Evolutionary conservation across 2,797 vertebrate genomes (phyloP).

Genomic region (Gouania willdenowi): DNA sequence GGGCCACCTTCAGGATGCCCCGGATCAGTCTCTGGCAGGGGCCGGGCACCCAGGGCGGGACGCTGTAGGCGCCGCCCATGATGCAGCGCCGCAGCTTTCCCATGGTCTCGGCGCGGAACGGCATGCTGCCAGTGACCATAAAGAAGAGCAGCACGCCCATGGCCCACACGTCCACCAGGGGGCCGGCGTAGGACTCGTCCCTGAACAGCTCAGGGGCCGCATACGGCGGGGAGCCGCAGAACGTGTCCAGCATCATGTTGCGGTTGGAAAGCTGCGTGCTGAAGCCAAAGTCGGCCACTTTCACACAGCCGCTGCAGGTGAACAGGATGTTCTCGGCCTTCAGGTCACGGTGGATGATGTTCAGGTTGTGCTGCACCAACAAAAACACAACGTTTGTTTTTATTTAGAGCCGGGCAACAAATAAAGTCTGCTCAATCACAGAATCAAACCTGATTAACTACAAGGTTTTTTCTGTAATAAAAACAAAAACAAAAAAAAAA

Average conservation of each 20-base stretch:
- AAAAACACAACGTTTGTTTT: background rate
- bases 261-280: conserved; percentile 80
- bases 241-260: conserved; percentile 83
- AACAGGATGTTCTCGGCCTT: conserved; percentile 95
- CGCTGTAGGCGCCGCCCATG: conserved; percentile 74
- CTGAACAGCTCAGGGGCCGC: conserved; percentile 92
- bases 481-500: too few relatives aligned
- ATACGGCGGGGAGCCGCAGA: conserved; percentile 93
- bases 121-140: conserved; percentile 87
- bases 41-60: conserved; percentile 82
- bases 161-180: conserved; percentile 92
- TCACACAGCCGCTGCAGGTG: conserved; percentile 80
- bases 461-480: too few relatives aligned
- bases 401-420: too few relatives aligned
- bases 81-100: conserved; percentile 86
- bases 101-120: conserved; percentile 91
- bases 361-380: conserved; percentile 81
- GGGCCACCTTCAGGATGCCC: conserved; percentile 79
- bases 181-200: conserved; percentile 84
- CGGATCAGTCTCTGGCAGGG: conserved; percentile 86
- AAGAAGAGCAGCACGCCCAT: conserved; percentile 93
- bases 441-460: too few relatives aligned
- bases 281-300: conserved; percentile 96
- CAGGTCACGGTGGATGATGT: conserved; percentile 91
- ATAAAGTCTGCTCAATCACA: too few relatives aligned